phyloP scores from a whole-genome alignment of 2,888 invertebrate genomes.

The Odontocerum albicorne region DNA sequence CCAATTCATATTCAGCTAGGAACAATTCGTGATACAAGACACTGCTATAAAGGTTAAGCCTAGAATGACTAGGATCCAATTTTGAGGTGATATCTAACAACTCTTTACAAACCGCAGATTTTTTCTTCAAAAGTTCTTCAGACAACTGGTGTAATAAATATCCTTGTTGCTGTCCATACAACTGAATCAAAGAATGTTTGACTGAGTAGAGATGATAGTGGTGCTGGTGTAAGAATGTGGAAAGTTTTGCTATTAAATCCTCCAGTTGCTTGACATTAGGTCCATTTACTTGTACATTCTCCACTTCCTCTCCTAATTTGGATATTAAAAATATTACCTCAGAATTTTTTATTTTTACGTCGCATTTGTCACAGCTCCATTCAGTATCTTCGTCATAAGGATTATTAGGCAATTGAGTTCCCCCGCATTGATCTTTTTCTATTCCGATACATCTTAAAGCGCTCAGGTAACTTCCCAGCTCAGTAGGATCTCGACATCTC shows the following conservation, averaged over 20 bases:
- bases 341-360: conserved; percentile 62
- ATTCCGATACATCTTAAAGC: conserved; percentile 68
- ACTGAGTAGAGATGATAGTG: conserved; percentile 83
- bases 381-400: conserved; percentile 71
- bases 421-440: conserved; percentile 62
- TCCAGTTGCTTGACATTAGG: conserved; percentile 64
- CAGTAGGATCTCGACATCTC: conserved; percentile 80
- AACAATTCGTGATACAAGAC: conserved; percentile 75
- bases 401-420: conserved; percentile 69
- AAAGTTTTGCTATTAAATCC: conserved; percentile 66
- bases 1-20: conserved; percentile 56
- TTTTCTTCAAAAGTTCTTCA: conserved; percentile 62
- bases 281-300: conserved; percentile 62
- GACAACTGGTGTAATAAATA: conserved; percentile 57
- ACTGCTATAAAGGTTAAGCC: conserved; percentile 75
- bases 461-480: conserved; percentile 73
- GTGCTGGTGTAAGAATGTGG: conserved; percentile 77
- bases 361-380: conserved; percentile 76
- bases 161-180: conserved; percentile 72
- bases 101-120: conserved; percentile 68
- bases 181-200: conserved; percentile 79
- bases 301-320: conserved; percentile 77
- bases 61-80: conserved; percentile 73
- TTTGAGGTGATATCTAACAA: conserved; percentile 63
- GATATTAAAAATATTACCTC: conserved; percentile 69